A percentile compares a stretch with the other conserved stretches of the same genome.
phyloP scores from a whole-genome alignment of 2,113 vertebrate species.

The Oncorhynchus tshawytscha region DNA sequence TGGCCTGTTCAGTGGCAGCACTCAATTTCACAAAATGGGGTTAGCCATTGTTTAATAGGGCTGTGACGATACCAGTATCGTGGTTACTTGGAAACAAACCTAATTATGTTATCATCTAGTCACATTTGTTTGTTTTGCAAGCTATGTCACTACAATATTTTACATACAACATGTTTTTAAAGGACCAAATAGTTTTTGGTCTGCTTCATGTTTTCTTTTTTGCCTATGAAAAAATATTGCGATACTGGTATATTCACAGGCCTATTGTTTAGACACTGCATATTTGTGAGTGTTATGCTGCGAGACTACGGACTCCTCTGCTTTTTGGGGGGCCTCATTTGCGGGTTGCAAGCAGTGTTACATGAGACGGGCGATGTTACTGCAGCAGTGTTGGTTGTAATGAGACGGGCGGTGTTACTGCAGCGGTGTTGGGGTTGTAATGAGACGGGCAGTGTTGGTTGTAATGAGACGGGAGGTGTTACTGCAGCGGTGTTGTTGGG shows the following conservation, averaged over 20 bases:
- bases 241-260: not conserved
- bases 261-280: not conserved
- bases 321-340: not conserved
- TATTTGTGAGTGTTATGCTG: not conserved
- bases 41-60: too few relatives aligned
- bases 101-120: too few relatives aligned
- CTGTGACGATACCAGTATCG: too few relatives aligned
- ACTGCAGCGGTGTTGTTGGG: not conserved
- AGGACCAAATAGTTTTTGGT: too few relatives aligned
- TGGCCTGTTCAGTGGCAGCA: not conserved
- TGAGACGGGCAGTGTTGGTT: not conserved
- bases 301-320: not conserved
- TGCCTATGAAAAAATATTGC: too few relatives aligned
- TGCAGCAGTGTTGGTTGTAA: not conserved
- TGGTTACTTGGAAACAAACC: too few relatives aligned
- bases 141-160: too few relatives aligned
- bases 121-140: too few relatives aligned
- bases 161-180: too few relatives aligned
- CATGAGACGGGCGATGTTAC: not conserved
- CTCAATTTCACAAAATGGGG: not conserved
- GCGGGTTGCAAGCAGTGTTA: constrained; percentile 1
- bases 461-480: not conserved
- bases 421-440: not conserved
- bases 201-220: too few relatives aligned
- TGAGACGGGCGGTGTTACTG: not conserved